Base-by-base conservation (phyloP, 1,140 invertebrate species). In the Bombus waltoni region DNA sequence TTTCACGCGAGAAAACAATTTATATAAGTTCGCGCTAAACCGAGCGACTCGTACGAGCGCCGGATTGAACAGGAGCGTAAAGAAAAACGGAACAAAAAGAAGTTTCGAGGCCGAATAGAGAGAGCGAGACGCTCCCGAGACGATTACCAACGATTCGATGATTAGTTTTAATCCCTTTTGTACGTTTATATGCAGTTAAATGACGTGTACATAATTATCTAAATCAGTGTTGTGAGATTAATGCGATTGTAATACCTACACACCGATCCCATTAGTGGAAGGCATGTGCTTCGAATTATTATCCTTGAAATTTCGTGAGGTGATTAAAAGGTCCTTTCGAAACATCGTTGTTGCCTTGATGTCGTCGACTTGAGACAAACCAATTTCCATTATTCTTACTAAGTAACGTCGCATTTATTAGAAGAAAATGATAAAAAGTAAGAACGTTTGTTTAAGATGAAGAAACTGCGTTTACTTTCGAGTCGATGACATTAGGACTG, bases 171-270 rank as follows among this genome's bases (percentile, higher is more conserved):
- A 93, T 91, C 35, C 88, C 68, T 93, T 93, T 93, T 93, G 89
- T 93, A 93, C 91, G 91, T 93, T 93, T 93, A 92, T 93, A 93
- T 93, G 93, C 92, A 94, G 92, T 92, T 93, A 93, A 93, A 92
- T 93, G 77, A 93, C 91, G 84, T 93, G 75, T 90, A 91, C 62
- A 89, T 85, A 91, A 91, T 89, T 88, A 91, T 87, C 79, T 88
- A 88, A 89, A 83, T 92, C 91, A 91, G 81, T 92, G 91, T 91
- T 87, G 91, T 91, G 81, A 91, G 87, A 90, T 89, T 90, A 77
- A 88, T 89, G 81, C 86, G 85, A 92, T 90, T 89, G 91, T 91
- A 92, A 90, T 87, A 90, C 88, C 73, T 87, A 90, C 86, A 89
- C 84, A 81, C 80, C 88, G 88, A 53, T 13, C 90, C 89, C 65